A percentile compares a stretch with the other conserved stretches of the same genome.
Evolutionary conservation across 2,888 invertebrate genomes (phyloP).

Genomic region (Metopia argyrocephala): DNA sequence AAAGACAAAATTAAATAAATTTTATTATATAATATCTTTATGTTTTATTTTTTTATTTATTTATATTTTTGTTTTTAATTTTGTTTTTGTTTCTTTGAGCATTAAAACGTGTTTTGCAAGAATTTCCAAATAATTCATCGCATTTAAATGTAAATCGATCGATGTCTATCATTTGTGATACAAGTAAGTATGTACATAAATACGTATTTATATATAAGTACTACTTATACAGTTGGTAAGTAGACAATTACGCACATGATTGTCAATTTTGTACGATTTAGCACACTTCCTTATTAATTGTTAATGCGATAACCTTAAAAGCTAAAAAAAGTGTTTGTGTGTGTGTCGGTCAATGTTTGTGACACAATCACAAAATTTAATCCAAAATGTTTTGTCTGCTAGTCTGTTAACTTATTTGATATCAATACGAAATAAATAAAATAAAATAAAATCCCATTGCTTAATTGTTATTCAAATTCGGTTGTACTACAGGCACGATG

Average conservation of each 20-base stretch:
- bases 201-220: neutral
- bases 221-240: neutral
- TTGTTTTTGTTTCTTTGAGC: no score
- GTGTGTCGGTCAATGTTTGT: neutral
- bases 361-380: conserved; percentile 17
- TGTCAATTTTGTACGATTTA: no score
- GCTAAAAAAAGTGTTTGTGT: neutral
- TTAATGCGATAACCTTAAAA: conserved; percentile 26
- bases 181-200: no score
- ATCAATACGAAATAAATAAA: conserved; percentile 13
- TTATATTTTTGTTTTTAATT: no score
- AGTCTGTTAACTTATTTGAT: no score
- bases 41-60: no score
- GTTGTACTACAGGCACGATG: conserved; percentile 15
- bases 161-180: no score
- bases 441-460: no score
- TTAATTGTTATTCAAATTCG: conserved; percentile 58
- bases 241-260: no score
- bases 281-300: conserved; percentile 39
- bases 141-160: conserved; percentile 20
- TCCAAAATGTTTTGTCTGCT: neutral
- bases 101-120: conserved; percentile 51
- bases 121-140: conserved; percentile 35
- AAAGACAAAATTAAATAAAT: no score
- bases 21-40: no score